These are phyloP conservation scores for Trichoplusia ni DNA, from an alignment of 1,140 invertebrate genomes.

Conservation along the genomic window DNA sequence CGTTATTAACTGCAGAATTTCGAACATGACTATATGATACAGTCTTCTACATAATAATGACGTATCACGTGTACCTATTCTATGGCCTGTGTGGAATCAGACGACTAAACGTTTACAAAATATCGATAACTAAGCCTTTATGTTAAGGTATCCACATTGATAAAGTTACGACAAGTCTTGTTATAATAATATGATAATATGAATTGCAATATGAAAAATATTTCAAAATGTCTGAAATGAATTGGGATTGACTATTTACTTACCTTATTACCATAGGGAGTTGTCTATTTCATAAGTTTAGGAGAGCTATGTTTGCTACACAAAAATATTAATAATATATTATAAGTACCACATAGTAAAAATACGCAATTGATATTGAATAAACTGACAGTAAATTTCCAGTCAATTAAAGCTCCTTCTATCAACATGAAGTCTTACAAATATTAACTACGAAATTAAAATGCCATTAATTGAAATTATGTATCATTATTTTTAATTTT, in stretches of 20 bases:
- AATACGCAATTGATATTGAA: conserved; percentile 27
- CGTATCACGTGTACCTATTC: too few relatives aligned
- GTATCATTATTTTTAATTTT: conserved; percentile 14
- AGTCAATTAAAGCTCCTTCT: conserved; percentile 32
- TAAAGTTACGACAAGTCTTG: not conserved
- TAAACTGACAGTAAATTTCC: conserved; percentile 17
- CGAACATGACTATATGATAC: not conserved
- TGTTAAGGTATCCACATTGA: too few relatives aligned
- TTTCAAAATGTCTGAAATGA: conserved; percentile 6
- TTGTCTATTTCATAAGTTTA: conserved; percentile 5
- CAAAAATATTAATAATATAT: conserved; percentile 19
- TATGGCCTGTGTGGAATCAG: too few relatives aligned
- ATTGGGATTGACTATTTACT: conserved; percentile 6
- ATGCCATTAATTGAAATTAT: conserved; percentile 31
- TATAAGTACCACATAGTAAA: conserved; percentile 30
- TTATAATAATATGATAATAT: not conserved
- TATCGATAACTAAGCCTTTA: too few relatives aligned
- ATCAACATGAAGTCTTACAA: conserved; percentile 29
- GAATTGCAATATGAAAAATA: not conserved
- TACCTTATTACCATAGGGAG: not conserved
- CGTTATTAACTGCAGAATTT: not conserved
- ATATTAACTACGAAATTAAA: conserved; percentile 34
- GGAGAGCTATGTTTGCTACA: conserved; percentile 23
- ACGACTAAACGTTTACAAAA: too few relatives aligned
- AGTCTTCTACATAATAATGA: not conserved